Base-by-base conservation (phyloP, 2,113 vertebrate species). In the Perca schrenkii region DNA sequence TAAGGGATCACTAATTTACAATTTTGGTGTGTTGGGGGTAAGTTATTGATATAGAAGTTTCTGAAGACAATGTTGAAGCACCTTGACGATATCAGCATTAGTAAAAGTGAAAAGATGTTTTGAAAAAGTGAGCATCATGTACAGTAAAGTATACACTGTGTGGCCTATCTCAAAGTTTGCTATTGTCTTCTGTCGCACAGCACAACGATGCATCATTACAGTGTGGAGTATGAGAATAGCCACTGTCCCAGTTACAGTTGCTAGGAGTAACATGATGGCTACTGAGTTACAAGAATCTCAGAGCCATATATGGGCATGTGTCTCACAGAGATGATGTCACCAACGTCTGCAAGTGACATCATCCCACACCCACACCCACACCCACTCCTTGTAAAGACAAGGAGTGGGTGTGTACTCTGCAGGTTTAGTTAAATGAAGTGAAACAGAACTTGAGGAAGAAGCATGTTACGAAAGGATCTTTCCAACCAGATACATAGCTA, bases 311-410 rank as follows among this genome's bases (percentile, higher is more conserved):
- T 73, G 90, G 92, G 36, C 85, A 84, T 79, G 25, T 75, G 90
- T 90, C 92, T 90, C 91, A 87, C 47, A 87, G 25, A 76, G 77
- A 92, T 95, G 94, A 95, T 91, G 94, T 95, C 90, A 94, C 22
- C 64, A 82, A 28, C 14, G 31, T 69, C 60, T 61, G 46, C 62
- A n/a, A n/a, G n/a, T n/a, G n/a, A n/a, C n/a, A n/a, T n/a, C n/a
- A n/a, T n/a, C n/a, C n/a, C n/a, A n/a, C n/a, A n/a, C n/a, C n/a
- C n/a, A n/a, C n/a, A n/a, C n/a, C n/a, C n/a, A n/a, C n/a, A n/a
- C n/a, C n/a, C n/a, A n/a, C n/a, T n/a, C n/a, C n/a, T n/a, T n/a
- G 64, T 28, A n/a, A 70, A 80, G 76, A 52, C 68, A 76, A 14
- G 46, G 31, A 53, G 57, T 82, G 90, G 74, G 89, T 80, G 88